A percentile compares a stretch with the other conserved stretches of the same genome.
These are phyloP conservation scores for Phymanthus crucifer DNA, from an alignment of 92 coral and sea anemone species.

Conservation along the genomic window DNA sequence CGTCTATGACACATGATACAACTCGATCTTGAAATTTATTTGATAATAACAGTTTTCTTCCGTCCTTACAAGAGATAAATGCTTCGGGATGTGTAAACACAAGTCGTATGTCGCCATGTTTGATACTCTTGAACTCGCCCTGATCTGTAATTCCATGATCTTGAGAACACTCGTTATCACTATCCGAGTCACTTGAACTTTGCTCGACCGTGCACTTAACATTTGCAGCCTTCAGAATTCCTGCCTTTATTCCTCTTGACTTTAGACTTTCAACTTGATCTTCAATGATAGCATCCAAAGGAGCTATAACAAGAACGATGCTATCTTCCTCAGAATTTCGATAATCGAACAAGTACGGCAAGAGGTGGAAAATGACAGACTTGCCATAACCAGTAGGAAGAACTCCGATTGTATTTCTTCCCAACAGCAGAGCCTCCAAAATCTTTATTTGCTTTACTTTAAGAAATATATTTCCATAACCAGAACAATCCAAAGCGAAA, in stretches of 20 bases:
- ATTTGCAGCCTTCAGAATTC: slow-evolving; percentile 12
- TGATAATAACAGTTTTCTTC: slow-evolving; percentile 38
- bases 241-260: slow-evolving; percentile 35
- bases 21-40: slow-evolving; percentile 18
- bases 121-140: neutral
- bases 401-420: slow-evolving; percentile 36
- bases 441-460: slow-evolving; percentile 46
- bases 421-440: slow-evolving; percentile 33
- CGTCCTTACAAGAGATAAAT: slow-evolving; percentile 49
- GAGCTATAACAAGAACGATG: slow-evolving; percentile 38
- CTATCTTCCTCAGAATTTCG: slow-evolving; percentile 12
- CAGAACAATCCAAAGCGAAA: slow-evolving; percentile 24
- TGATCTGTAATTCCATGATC: neutral
- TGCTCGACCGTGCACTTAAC: neutral
- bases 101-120: slow-evolving; percentile 13
- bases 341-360: slow-evolving; percentile 49
- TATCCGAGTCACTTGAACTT: neutral
- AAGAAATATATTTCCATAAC: slow-evolving; percentile 39
- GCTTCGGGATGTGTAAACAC: too few relatives aligned
- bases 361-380: slow-evolving; percentile 55
- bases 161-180: neutral
- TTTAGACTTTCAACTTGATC: slow-evolving; percentile 42
- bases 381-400: slow-evolving; percentile 56
- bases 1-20: slow-evolving; percentile 43
- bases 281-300: slow-evolving; percentile 49